Evolutionary conservation across 1,140 invertebrate species (phyloP), one percentile per base, ranked within the genome.

Genomic region (Aphaenogaster floridana): DNA sequence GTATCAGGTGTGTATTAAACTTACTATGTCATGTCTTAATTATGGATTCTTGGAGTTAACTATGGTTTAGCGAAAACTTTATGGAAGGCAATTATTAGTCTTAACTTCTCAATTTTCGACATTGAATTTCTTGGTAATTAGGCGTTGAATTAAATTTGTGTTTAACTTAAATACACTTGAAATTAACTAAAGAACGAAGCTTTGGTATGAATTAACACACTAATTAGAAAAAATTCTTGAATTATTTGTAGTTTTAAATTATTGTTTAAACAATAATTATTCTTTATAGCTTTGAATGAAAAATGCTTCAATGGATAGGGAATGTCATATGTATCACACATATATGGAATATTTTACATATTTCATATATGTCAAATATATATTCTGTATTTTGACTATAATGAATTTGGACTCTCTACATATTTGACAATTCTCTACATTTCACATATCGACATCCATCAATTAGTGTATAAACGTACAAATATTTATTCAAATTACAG

Each of bases 101-200:
- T 78, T 78, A 78, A 78, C 76, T 81, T 81, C 50, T 81, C 64
- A 81, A 81, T 81, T 81, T 81, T 81, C 79, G 52, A 39, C 64
- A 71, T 59, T 71, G 66, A 59, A 57, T 81, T 81, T 57, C 79
- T 81, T 81, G 39, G 79, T 50, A 45, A 81, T 81, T 81, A 81
- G 21, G 39, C 52, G 21, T 81, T 57, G 68, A 80, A 80, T 57
- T 39, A 81, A 81, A 81, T 81, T 81, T 69, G 63, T 42, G 52
- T 81, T 81, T 57, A 59, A 81, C 50, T 71, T 71, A 81, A 57
- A 81, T 71, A 48, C 36, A 57, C 79, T 81, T 57, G 39, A 54
- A 81, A 57, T 42, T 59, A 81, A 81, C 50, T 81, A 8, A 71
- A 69, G 50, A 59, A 81, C 15, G 28, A 57, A 39, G 21, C 13